Evolutionary conservation across 2,888 invertebrate species (phyloP), one percentile per base, ranked within the genome.

Genomic region (Melitaea athalia): DNA sequence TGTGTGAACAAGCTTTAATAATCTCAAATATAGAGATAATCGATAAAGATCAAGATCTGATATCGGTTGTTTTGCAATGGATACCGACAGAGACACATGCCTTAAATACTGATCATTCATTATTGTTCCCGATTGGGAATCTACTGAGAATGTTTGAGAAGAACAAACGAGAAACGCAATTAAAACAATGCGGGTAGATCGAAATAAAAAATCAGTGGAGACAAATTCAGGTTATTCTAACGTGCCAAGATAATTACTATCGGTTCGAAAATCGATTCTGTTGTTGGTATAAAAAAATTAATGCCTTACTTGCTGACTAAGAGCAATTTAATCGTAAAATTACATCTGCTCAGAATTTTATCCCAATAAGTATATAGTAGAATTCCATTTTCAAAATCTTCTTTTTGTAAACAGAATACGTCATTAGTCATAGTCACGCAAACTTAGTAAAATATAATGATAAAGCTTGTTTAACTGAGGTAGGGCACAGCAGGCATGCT

Each of bases 391-490:
- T 38, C 8, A 38, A 38, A 38, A 8, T 38, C 1, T 24, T 24
- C 24, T 24, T 24, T 38, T 38, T 38, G 1, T 8, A 8, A 38
- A 33, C 33, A 6, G 6, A 33, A 33, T 33, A 33, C 33, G 33
- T 33, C 33, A 33, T 33, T 33, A 33, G 3, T 33, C 38, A 38
- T 2, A 38, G 4, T 38, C 5, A 38, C 8, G 4, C 8, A 5
- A 38, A 38, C 4, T 38, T 49, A 59, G 17, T 59, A 45, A 14
- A 59, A 50, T 59, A 15, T 55, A 55, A 55, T 55, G 31, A 5
- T 14, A 31, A 14, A 12, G 14, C 14, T n/a, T n/a, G n/a, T n/a
- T n/a, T n/a, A n/a, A n/a, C n/a, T n/a, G n/a, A n/a, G n/a, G n/a
- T n/a, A n/a, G n/a, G n/a, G n/a, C n/a, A n/a, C n/a, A n/a, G n/a